A percentile compares a stretch with the other conserved stretches of the same genome.
These are phyloP conservation scores for Etheostoma nigrum DNA, from an alignment of 2,797 vertebrate species.

Conservation along the genomic window DNA sequence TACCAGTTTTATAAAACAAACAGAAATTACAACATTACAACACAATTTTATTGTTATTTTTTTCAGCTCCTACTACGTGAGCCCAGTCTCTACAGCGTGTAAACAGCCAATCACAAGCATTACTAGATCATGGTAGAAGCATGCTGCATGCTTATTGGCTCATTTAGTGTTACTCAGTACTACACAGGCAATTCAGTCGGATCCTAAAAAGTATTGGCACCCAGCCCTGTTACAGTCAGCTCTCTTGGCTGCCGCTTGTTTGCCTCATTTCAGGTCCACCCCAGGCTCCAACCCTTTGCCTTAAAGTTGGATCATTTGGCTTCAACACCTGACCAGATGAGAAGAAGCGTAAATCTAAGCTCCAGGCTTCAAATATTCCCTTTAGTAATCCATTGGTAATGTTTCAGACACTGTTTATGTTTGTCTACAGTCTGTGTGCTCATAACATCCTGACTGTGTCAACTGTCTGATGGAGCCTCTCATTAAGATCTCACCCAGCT, in stretches of 20 bases:
- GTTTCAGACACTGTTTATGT: constrained; percentile 30
- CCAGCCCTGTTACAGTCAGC: not conserved
- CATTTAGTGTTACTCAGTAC: too few species aligned
- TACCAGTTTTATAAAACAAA: too few species aligned
- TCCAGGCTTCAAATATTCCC: constrained; percentile 20
- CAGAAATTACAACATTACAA: too few species aligned
- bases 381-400: constrained; percentile 22
- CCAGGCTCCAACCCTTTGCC: not conserved
- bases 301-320: constrained; percentile 21
- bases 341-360: constrained; percentile 5
- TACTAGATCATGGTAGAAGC: too few species aligned
- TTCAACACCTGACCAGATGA: constrained; percentile 7
- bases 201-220: too few species aligned
- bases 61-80: too few species aligned
- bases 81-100: too few species aligned
- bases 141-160: too few species aligned
- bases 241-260: not conserved
- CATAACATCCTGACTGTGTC: constrained; percentile 48
- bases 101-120: too few species aligned
- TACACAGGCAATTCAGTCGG: too few species aligned
- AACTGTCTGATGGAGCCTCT: constrained; percentile 59
- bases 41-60: too few species aligned
- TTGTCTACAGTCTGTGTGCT: constrained; percentile 41
- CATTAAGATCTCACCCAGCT: constrained; percentile 56
- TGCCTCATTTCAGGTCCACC: not conserved